Base-by-base conservation (phyloP, 2,888 invertebrate genomes). In the Sarcophaga variegata region DNA sequence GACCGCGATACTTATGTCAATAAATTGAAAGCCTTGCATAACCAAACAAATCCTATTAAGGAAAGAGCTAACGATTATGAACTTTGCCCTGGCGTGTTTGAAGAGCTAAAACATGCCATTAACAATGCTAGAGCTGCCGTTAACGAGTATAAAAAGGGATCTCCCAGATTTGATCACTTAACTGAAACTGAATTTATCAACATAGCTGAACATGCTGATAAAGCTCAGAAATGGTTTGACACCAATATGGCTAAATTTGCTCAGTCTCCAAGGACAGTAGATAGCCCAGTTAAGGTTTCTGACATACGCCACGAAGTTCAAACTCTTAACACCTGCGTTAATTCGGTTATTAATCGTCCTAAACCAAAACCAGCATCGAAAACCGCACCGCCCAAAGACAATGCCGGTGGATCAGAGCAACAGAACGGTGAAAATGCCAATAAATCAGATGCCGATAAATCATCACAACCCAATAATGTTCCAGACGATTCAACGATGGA, bases 41-140 rank as follows among this genome's bases (percentile, higher is more conserved):
- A 95, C 87, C 95, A 96, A 93, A 99, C 99, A 12, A 98, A 98
- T 92, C 98, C 99, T 0, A 97, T 99, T 81, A 97, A 97, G 91
- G 96, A 96, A 88, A 95, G 99, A 69, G 96, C 96, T 89, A 93
- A 95, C 63, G 99, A 99, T 93, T 96, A 94, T 89, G 97, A 97
- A 91, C 95, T 96, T 17, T 95, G 98, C 89, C 97, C 97, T 3
- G 94, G 94, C 0, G 97, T 96, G 0, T 94, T 99, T 87, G 97
- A 98, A 88, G 97, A 97, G 89, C 95, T 98, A 70, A 96, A 97
- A 63, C 95, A 95, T 84, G 94, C 96, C 25, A 94, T 99, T 77
- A 97, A 97, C 91, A 94, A 96, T 85, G 96, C 97, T n/a, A 96
- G 96, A 90, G 97, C 97, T 92, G 96, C 96, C 47, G 93, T 97